Base-by-base conservation (phyloP, 2,113 vertebrate genomes). In the Lates calcarifer region DNA sequence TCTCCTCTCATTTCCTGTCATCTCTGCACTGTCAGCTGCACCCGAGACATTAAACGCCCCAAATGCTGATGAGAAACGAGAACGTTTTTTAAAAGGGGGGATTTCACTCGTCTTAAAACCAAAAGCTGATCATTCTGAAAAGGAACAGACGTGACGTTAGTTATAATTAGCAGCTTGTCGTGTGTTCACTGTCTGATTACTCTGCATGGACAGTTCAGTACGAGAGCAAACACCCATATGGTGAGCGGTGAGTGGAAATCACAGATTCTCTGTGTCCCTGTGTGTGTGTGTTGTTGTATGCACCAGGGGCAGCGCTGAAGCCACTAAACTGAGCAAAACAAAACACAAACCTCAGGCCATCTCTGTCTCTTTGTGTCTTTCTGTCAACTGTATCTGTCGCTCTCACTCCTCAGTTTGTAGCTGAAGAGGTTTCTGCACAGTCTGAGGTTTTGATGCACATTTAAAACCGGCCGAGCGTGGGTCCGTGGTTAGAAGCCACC, bases 141-240 rank as follows among this genome's bases (percentile, higher is more conserved):
- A 45, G 43, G 47, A 51, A 51, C 7, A n/a, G 47, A 51, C 22
- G 5, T 9, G 5, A 45, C 2, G 6, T 18, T 18, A 45, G 43
- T 13, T 37, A 9, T 22, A n/a, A 24, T 53, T 53, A 24, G 49
- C 70, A 79, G 64, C 47, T 43, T 69, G 33, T 33, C 12, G 3
- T 22, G 49, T 57, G 29, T 26, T 31, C 47, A 41, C 24, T 51
- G 33, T 55, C 45, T 55, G 26, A 68, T 37, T 4, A 31, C 39
- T 65, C 51, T 61, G 70, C 49, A 45, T 28, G 64, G 6, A n/a
- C 22, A 71, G 39, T 43, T 58, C 28, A 78, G 10, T 22, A 51
- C 1, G 2, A 43, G 77, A 84, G 53, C 65, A 66, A 62, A 60
- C 51, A 28, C 33, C 49, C 81, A 60, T 74, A 77, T 74, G 79